Percentiles rank a stretch among this genome's conserved stretches.
Evolutionary conservation across 2,888 invertebrate species (phyloP).

Genomic region (Pammene aurita): DNA sequence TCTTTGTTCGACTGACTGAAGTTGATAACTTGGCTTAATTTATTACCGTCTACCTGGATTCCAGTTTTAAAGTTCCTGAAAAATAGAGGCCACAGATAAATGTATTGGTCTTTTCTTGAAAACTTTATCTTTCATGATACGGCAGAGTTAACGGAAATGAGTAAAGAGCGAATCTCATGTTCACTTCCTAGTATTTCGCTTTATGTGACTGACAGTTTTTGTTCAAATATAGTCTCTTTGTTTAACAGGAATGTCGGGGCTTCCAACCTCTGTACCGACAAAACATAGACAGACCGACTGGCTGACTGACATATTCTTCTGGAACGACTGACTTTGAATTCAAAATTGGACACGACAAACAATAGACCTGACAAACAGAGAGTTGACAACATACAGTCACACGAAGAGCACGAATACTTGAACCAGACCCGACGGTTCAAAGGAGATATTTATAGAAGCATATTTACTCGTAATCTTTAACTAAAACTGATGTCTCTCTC

Average conservation of each 20-base stretch:
- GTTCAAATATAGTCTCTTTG: background rate
- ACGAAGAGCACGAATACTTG: too few species aligned
- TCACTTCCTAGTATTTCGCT: background rate
- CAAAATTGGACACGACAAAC: too few species aligned
- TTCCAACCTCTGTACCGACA: too few species aligned
- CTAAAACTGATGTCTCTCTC: too few species aligned
- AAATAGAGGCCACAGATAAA: slow-evolving; percentile 15
- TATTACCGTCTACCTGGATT: slow-evolving; percentile 51
- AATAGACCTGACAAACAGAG: too few species aligned
- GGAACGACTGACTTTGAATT: too few species aligned
- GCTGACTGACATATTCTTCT: too few species aligned
- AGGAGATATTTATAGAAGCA: too few species aligned
- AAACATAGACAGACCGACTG: too few species aligned
- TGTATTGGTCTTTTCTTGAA: slow-evolving; percentile 14
- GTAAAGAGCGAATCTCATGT: background rate
- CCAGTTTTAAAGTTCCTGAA: slow-evolving; percentile 46
- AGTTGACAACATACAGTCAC: too few species aligned
- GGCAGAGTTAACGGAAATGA: background rate
- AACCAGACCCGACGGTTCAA: too few species aligned
- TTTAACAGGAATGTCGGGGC: background rate
- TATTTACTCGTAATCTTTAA: too few species aligned
- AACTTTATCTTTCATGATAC: slow-evolving; percentile 16
- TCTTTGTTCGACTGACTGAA: slow-evolving; percentile 57
- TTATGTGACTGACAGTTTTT: background rate
- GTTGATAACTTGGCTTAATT: slow-evolving; percentile 51